Percentiles rank a stretch among this genome's conserved stretches.
Conservation (phyloP, 2,113 vertebrate species). For the Neoarius graeffei region DNA sequence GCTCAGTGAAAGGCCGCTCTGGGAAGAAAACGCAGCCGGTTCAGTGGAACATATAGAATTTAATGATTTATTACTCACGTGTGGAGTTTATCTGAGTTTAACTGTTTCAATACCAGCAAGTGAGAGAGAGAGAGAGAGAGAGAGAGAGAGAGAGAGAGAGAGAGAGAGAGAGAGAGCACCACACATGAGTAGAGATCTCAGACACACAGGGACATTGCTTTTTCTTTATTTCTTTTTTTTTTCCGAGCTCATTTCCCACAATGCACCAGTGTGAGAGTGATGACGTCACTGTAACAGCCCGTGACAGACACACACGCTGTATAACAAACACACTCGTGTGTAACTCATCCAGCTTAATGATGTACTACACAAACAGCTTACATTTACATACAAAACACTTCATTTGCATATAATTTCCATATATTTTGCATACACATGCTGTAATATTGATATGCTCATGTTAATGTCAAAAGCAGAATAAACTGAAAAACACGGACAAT, state of each 20-base stretch:
- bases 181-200: not conserved
- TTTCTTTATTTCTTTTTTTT: constrained; percentile 59
- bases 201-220: constrained; percentile 19
- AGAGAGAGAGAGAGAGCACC: no score
- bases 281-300: constrained; percentile 42
- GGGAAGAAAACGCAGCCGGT: no score
- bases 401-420: constrained; percentile 17
- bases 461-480: not conserved
- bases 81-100: no score
- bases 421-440: not conserved
- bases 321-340: constrained; percentile 24
- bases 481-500: not conserved
- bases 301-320: constrained; percentile 27
- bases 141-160: no score
- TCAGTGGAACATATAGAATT: no score
- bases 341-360: constrained; percentile 21
- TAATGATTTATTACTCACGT: no score
- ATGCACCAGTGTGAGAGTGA: constrained; percentile 30
- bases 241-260: constrained; percentile 61
- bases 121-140: no score
- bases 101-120: no score
- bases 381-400: constrained; percentile 15
- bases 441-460: not conserved
- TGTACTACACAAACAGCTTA: constrained; percentile 19
- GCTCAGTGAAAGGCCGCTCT: no score